These are phyloP conservation scores for Phortica variegata DNA, from an alignment of 1,140 invertebrate genomes.

Conservation along the genomic window DNA sequence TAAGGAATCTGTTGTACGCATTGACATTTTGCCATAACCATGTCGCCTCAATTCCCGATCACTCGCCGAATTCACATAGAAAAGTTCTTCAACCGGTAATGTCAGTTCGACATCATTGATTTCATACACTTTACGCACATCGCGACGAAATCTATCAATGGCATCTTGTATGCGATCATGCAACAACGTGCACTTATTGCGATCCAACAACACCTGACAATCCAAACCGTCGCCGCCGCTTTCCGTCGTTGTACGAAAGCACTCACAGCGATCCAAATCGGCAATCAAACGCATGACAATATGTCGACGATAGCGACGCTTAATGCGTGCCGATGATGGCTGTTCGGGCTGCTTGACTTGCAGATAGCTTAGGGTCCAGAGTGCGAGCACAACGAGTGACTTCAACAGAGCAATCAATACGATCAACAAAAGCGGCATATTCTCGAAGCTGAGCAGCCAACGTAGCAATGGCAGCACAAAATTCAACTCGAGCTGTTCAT, in stretches of 20 bases:
- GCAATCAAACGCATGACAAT: constrained; percentile 29
- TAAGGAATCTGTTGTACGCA: too few species aligned
- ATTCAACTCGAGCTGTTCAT: too few species aligned
- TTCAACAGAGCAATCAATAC: too few species aligned
- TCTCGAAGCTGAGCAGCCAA: too few species aligned
- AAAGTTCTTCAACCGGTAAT: constrained; percentile 16
- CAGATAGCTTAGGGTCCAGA: constrained; percentile 13
- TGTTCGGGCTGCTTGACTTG: not conserved
- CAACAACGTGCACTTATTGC: too few species aligned
- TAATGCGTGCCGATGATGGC: constrained; percentile 9
- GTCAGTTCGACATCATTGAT: constrained; percentile 11
- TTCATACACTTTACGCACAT: constrained; percentile 27
- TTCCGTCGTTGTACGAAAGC: not conserved
- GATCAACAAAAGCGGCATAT: too few species aligned
- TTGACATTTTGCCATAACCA: constrained; percentile 23
- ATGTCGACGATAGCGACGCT: constrained; percentile 26
- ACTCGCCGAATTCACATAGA: constrained; percentile 11
- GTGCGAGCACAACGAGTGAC: too few species aligned
- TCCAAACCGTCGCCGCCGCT: not conserved
- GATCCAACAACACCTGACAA: too few species aligned
- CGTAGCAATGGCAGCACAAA: too few species aligned
- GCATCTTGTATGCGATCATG: constrained; percentile 8
- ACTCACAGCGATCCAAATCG: constrained; percentile 7
- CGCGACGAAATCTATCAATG: constrained; percentile 22
- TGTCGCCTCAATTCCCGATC: constrained; percentile 16